phyloP scores from a whole-genome alignment of 2,888 invertebrate genomes.

The Campoplex nolae region DNA sequence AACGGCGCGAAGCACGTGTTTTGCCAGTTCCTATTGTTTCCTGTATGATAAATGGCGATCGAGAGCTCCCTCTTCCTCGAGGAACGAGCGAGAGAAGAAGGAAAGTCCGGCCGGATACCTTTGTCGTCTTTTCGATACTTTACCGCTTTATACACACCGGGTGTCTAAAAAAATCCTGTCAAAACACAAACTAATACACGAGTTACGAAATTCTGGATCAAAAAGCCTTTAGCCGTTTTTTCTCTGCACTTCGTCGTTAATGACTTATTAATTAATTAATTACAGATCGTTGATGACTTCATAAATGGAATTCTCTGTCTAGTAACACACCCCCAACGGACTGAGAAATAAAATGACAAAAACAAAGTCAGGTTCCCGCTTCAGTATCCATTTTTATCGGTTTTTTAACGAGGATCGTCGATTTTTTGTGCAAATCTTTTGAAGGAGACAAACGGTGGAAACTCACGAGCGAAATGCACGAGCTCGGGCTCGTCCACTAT shows the following conservation, averaged over 20 bases:
- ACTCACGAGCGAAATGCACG: no score
- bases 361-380: not conserved
- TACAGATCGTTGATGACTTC: not conserved
- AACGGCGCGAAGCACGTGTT: conserved; percentile 84
- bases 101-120: conserved; percentile 57
- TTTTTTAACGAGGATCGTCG: not conserved
- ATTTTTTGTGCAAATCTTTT: not conserved
- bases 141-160: conserved; percentile 49
- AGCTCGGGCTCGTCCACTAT: not conserved
- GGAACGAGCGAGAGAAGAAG: conserved; percentile 45
- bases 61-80: conserved; percentile 62
- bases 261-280: not conserved
- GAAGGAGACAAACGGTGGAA: no score
- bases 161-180: not conserved
- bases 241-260: not conserved
- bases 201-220: not conserved
- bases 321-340: not conserved
- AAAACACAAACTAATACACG: not conserved
- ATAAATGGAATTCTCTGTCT: not conserved
- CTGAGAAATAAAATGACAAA: not conserved
- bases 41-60: conserved; percentile 83
- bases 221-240: not conserved
- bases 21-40: conserved; percentile 85
- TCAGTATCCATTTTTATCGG: not conserved
- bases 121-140: conserved; percentile 60